Evolutionary conservation across 2,113 vertebrate species (phyloP), one percentile per base, ranked within the genome.

Genomic region (Passerina amoena): DNA sequence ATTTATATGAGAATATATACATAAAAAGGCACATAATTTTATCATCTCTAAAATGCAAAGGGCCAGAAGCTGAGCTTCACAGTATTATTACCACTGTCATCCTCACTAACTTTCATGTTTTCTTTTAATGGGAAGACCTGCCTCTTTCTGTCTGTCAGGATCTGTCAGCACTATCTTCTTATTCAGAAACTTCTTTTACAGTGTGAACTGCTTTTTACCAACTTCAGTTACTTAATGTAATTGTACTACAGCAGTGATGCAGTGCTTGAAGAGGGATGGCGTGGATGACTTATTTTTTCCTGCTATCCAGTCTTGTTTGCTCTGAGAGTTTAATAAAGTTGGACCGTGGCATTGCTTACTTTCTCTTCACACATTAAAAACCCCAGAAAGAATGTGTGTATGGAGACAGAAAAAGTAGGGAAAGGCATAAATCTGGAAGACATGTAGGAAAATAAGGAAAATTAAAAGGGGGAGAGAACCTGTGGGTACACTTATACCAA

Each of bases 61-160:
- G 73, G 38, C 48, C 42, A 54, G 63, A 80, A 93, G 25, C 69
- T 91, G 71, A 83, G 33, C 27, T 85, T 91, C 69, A 45, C 15
- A n/a, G 44, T 71, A 38, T 96, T 86, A 95, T 95, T 82, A 65
- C 60, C 70, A 61, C 77, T 78, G 73, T 87, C 86, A 81, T 83
- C 63, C 25, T 71, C 44, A 57, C 35, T 82, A 76, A 27, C 85
- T 97, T 96, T 96, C 90, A 86, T 92, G 56, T 57, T 92, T 86
- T 84, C 45, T 68, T n/a, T 95, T 91, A 94, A 94, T 75, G 70
- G 66, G 50, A 84, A 71, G 63, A 73, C 23, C 30, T 93, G 73
- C 86, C 70, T 96, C 45, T 59, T 88, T 71, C 66, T 92, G 94
- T 95, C 94, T 95, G 24, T 96, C 94, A 89, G 76, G 77, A 94